Evolutionary conservation across 2,888 invertebrate species (phyloP), one percentile per base, ranked within the genome.

Genomic region (Drosophila prolongata): DNA sequence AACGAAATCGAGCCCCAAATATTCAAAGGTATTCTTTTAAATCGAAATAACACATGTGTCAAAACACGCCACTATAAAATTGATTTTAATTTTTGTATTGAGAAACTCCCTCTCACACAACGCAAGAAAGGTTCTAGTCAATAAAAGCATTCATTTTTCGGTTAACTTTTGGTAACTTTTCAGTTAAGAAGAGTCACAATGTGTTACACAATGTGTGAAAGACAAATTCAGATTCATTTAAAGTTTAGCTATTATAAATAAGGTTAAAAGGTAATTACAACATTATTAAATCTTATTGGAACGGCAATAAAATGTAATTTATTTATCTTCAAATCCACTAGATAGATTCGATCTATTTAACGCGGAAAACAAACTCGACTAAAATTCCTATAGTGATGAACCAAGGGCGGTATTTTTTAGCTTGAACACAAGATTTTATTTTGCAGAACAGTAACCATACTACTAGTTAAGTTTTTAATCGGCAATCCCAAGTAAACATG

Each of bases 401-500:
- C 19, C 19, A 19, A 19, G 19, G 19, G 19, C 19, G 19, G 3
- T 24, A 2, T 24, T 1, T 30, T 30, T 30, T 27, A 9, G 9
- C 49, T 14, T 59, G 11, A 59, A 40, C 10, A 2, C n/a, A 16
- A 13, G 8, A 37, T 19, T 67, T 66, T 73, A 76, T 66, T 71
- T 78, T 54, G 57, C 59, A 40, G 62, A 58, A 64, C 40, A 55
- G 43, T 62, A 24, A 0, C 2, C 19, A 19, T n/a, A 16, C 6
- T 16, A 16, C 34, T 49, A 6, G 34, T 3, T 10, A 9, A 62
- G 77, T 68, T 78, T 60, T 66, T 56, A 43, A 57, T 46, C 43
- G 43, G 72, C 66, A 71, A 75, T 67, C 81, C 34, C 78, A 73
- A 65, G 75, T 82, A 81, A 87, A 71, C 78, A 87, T 75, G 47